Base-by-base conservation (phyloP, 1,140 invertebrate genomes). In the Drosophila varians region DNA sequence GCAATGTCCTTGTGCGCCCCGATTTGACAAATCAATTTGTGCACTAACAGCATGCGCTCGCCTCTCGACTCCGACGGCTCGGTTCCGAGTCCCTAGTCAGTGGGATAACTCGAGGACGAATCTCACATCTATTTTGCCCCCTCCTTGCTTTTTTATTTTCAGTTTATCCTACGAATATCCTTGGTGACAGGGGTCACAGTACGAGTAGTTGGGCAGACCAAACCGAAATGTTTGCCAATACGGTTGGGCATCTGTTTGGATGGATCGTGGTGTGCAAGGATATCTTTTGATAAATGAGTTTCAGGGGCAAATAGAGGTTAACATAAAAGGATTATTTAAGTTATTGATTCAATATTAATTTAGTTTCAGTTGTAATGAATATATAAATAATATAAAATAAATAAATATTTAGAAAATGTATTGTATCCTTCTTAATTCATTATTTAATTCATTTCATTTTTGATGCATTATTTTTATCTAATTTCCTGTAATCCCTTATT, bases 21-120 rank as follows among this genome's bases (percentile, higher is more conserved):
- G 49, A 87, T 77, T 77, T 82, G 77, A 86, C 82, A 87, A 76
- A 86, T 86, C 80, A 86, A 86, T 86, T 87, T 87, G 68, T 86
- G 77, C 65, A 73, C 82, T 82, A 86, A 86, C 80, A 84, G 80
- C 80, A 70, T 80, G 80, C 64, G 61, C 69, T 77, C 77, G 28
- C 36, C 55, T 52, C 57, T 38, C 38, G 38, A 42, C 38, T 42
- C 38, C 38, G 14, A 42, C 14, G 7, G 16, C 38, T 42, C 38
- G 43, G 55, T 46, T 45, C 21, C 55, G 31, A 61, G 54, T 54
- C 69, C 21, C 55, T 25, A 61, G 54, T 54, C 69, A 78, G 72
- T 82, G 74, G 78, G 78, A 83, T 66, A 69, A 34, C 45, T 55
- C 61, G 38, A 53, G 57, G 55, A 42, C 55, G 28, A 23, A 52